Conservation (phyloP, 2,797 vertebrate genomes). For the Catamblyrhynchus diadema region DNA sequence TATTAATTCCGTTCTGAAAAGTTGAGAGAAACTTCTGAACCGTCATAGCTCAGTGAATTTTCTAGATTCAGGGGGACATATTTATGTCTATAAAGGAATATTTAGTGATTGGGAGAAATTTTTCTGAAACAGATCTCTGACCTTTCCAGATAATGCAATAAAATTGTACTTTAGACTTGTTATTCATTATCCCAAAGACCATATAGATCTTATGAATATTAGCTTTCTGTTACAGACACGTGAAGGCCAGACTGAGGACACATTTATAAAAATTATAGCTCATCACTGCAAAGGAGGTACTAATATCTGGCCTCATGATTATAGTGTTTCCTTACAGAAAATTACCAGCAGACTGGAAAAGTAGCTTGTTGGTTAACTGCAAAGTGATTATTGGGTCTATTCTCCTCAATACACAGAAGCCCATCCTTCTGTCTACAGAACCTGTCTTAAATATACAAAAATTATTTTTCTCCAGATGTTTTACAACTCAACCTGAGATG, state of each 20-base stretch:
- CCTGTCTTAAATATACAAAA: not conserved
- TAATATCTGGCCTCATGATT: not conserved
- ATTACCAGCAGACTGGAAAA: not conserved
- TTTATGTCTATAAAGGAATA: not conserved
- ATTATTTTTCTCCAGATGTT: not conserved
- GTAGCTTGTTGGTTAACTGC: not conserved
- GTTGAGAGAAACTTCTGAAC: not conserved
- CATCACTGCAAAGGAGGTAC: not conserved
- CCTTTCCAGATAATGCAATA: not conserved
- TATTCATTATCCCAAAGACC: not conserved
- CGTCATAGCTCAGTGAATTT: not conserved
- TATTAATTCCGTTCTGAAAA: not conserved
- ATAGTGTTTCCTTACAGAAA: not conserved
- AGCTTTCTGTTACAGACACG: not conserved
- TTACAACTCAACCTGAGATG: not conserved
- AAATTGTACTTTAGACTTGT: not conserved
- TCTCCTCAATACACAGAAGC: rapidly evolving
- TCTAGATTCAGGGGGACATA: not conserved
- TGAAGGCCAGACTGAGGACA: not conserved
- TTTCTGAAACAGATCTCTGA: not conserved
- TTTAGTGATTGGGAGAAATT: not conserved
- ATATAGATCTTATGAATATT: not conserved
- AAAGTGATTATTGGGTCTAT: not conserved
- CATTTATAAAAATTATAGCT: not conserved
- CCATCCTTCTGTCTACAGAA: not conserved